Base-by-base conservation (phyloP, 2,797 vertebrate species). In the Rhinella marina region DNA sequence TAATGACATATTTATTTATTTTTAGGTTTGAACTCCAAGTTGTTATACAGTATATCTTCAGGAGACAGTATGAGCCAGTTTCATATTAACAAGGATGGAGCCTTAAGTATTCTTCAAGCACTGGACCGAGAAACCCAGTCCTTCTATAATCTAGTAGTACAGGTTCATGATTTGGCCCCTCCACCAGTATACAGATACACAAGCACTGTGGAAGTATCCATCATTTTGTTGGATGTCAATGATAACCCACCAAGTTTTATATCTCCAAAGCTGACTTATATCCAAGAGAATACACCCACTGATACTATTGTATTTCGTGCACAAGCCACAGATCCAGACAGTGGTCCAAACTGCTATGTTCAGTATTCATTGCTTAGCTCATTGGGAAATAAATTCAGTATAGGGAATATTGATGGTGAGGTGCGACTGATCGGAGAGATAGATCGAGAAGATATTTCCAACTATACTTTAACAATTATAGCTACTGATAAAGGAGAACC, bases 301-400 rank as follows among this genome's bases (percentile, higher is more conserved):
- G 97, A 98, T 85, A 99, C 98, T 0, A 91, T 97, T 0, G 96
- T 99, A 76, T 99, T 98, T 91, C 96, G 92, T 0, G 97, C 96
- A 0, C 94, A 96, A 81, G 98, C 98, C 0, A 91, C 91, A 0
- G 98, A 99, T 21, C 95, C 97, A 0, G 98, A 99, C 93, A 99
- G 98, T 0, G 98, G 98, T 7, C 98, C 98, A 1, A 99, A 99
- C 93, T 99, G 98, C 92, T 99, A 99, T n/a, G 96, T 99, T 0
- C 97, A 99, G 86, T 99, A 99, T 91, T 96, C 96, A 0, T 94
- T 99, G 25, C 93, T 93, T 75, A 95, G 95, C 16, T 93, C 95
- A 0, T 93, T 90, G 0, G 96, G 95, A 6, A 96, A 93, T 92
- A 97, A 96, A 91, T 99, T 99, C 92, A 96, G 94, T 90, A 96